Evolutionary conservation across 92 coral and sea anemone genomes (phyloP).

Genomic region (Zoanthus sansibaricus): DNA sequence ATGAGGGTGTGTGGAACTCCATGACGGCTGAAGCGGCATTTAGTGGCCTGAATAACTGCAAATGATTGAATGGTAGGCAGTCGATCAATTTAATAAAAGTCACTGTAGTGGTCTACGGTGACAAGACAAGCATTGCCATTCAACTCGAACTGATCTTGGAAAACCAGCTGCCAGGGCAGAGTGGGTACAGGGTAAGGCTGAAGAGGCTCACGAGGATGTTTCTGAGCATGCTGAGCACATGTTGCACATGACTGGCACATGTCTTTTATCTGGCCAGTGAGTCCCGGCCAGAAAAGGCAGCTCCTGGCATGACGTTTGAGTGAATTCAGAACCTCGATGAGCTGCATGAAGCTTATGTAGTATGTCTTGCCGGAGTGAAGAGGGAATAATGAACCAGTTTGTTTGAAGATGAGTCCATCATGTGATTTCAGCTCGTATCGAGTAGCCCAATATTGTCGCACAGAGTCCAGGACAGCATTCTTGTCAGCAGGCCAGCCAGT

Average conservation of each 20-base stretch:
- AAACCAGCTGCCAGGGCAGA: conserved; percentile 30
- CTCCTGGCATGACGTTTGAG: conserved; percentile 22
- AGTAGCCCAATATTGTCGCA: conserved; percentile 60
- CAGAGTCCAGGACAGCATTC: conserved; percentile 8
- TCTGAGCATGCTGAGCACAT: conserved; percentile 14
- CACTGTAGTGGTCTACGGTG: conserved; percentile 63
- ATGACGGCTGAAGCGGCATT: conserved; percentile 50
- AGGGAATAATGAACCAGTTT: conserved; percentile 13
- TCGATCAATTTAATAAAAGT: conserved; percentile 56
- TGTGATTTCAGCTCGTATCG: conserved; percentile 51
- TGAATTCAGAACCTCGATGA: conserved; percentile 66
- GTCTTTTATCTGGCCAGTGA: conserved; percentile 2
- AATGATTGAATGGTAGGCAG: conserved; percentile 55
- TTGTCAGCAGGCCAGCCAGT: not conserved
- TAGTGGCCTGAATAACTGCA: conserved; percentile 63
- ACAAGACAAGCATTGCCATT: conserved; percentile 50
- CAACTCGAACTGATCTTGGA: conserved; percentile 43
- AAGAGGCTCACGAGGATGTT: conserved; percentile 56
- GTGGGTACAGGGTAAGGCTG: conserved; percentile 30
- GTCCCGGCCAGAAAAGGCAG: conserved; percentile 14
- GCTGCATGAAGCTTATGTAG: conserved; percentile 70
- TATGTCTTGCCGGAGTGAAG: conserved; percentile 42
- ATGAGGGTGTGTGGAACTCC: conserved; percentile 52
- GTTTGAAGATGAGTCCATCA: conserved; percentile 20
- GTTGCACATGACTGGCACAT: conserved; percentile 8